phyloP scores from a whole-genome alignment of 2,113 vertebrate genomes.

The Rhinolophus ferrumequinum region DNA sequence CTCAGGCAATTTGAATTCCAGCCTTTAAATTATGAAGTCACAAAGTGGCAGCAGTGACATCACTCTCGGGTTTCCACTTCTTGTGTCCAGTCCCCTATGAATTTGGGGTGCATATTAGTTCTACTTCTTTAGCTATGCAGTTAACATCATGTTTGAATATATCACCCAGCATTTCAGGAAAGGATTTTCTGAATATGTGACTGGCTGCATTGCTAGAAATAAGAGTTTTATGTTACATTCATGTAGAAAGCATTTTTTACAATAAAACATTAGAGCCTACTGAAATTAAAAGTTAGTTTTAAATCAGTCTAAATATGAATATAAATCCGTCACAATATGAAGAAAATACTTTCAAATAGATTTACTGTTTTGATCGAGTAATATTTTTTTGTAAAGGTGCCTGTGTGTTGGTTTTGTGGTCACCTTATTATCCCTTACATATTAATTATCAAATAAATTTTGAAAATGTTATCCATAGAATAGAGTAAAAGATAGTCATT shows the following conservation, averaged over 20 bases:
- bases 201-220: not conserved
- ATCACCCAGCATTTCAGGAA: not conserved
- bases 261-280: not conserved
- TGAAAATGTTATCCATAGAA: not conserved
- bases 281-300: not conserved
- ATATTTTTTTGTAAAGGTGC: not conserved
- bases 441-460: not conserved
- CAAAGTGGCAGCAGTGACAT: no score
- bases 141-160: not conserved
- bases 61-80: not conserved
- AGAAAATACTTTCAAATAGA: not conserved
- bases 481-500: not conserved
- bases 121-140: not conserved
- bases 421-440: not conserved
- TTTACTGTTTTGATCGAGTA: not conserved
- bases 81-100: not conserved
- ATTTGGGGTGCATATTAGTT: not conserved
- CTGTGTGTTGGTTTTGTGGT: not conserved
- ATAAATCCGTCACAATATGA: not conserved
- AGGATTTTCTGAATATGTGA: not conserved
- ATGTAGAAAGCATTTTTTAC: not conserved
- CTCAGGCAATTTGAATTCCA: not conserved
- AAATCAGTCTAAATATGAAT: not conserved
- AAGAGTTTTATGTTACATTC: not conserved
- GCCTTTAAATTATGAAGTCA: not conserved